Evolutionary conservation across 2,113 vertebrate genomes (phyloP), one percentile per base, ranked within the genome.

Genomic region (Thryonomys swinderianus): DNA sequence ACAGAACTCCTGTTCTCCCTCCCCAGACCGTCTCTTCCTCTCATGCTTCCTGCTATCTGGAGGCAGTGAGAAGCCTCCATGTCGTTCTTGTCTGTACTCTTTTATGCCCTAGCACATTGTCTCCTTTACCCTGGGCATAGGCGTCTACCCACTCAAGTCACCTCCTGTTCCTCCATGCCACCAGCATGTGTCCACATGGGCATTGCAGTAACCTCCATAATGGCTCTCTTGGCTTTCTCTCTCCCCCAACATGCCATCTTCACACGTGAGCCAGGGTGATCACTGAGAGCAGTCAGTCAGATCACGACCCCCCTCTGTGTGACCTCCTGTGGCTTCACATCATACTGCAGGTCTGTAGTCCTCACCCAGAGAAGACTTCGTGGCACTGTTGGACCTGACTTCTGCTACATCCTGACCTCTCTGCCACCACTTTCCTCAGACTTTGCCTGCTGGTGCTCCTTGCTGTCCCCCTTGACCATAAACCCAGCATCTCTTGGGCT

Each of bases 141-240:
- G 13, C 61, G 6, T 64, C 62, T 67, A 12, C 37, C 59, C 27
- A 69, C 37, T 1, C 23, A 62, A 69, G 2, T 13, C 69, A 62
- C 55, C 12, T 74, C 55, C 76, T 7, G 0, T 11, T 32, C 30
- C n/a, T 69, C 64, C 23, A 2, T 62, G 78, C 74, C 5, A 13
- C 40, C 64, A 37, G 57, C 0, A 3, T 20, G 34, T 53, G 55
- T 27, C 48, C 76, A 7, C 2, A 0, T 0, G 1, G 48, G 45
- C 57, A 10, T 61, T 62, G 48, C 23, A 27, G 5, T 59, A 51
- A 30, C 27, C n/a, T 88, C 59, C n/a, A 34, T 37, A 32, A 23
- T 34, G 48, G 48, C 17, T 59, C 42, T 55, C 45, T 37, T 62
- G 48, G 80, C 27, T 74, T 93, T 40, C 37, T 14, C 61, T 86